These are phyloP conservation scores for Cecidostiba fungosa DNA, from an alignment of 2,888 invertebrate genomes.

Conservation along the genomic window DNA sequence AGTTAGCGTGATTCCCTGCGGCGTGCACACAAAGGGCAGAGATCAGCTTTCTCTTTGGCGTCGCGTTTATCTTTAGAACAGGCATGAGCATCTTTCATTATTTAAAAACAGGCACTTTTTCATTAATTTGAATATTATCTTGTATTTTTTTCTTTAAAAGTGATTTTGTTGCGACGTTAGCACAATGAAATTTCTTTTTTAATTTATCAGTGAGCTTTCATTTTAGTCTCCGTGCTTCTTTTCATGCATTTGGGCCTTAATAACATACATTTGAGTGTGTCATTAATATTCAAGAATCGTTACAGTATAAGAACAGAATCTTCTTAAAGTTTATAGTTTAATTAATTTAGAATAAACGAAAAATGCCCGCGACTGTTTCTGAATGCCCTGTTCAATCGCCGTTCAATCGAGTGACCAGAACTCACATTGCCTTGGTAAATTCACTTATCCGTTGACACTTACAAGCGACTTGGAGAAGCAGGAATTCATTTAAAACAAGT, in stretches of 20 bases:
- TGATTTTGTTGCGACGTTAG: background rate
- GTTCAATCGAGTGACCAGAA: conserved; percentile 53
- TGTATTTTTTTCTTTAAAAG: background rate
- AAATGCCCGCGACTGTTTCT: conserved; percentile 44
- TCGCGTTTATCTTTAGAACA: conserved; percentile 62
- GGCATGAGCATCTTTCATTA: conserved; percentile 51
- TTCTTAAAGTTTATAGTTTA: background rate
- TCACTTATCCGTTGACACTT: conserved; percentile 32
- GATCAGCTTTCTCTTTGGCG: conserved; percentile 69
- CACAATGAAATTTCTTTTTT: background rate
- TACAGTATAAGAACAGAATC: background rate
- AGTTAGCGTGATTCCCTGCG: conserved; percentile 50
- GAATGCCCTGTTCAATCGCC: conserved; percentile 50
- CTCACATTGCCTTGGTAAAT: conserved; percentile 43
- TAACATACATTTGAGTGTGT: too few relatives aligned
- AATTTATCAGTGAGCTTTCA: background rate
- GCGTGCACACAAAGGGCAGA: conserved; percentile 61
- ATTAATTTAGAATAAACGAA: conserved; percentile 17
- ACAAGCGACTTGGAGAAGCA: conserved; percentile 47
- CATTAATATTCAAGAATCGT: background rate
- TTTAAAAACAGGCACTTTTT: conserved; percentile 50
- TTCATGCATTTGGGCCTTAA: background rate
- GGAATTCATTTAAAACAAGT: conserved; percentile 44
- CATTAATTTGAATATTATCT: background rate
- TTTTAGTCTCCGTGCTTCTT: background rate